Conservation (phyloP, 1,140 invertebrate genomes). For the Acromyrmex charruanus region DNA sequence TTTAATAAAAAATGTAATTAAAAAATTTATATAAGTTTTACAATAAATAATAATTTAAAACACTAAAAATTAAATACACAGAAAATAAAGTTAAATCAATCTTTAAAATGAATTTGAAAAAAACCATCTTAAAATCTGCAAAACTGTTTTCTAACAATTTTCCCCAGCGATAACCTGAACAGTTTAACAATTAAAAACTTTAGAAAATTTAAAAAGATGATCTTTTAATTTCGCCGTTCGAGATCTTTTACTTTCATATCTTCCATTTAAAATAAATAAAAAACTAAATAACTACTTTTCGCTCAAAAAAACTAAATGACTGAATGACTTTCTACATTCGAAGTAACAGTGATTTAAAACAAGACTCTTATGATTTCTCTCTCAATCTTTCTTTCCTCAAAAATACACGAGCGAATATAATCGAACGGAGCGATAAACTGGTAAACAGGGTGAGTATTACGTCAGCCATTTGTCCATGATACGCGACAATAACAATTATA, state of each 20-base stretch:
- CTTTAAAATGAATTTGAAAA: neutral
- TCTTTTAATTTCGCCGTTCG: neutral
- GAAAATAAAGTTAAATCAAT: neutral
- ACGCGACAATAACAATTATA: neutral
- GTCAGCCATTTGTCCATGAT: neutral
- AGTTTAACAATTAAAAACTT: neutral
- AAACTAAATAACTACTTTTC: neutral
- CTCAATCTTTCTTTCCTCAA: neutral
- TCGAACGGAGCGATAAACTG: neutral
- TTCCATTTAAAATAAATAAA: neutral
- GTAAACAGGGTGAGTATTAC: slow-evolving; percentile 6
- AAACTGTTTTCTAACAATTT: neutral
- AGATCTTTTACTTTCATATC: neutral
- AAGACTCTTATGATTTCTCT: neutral
- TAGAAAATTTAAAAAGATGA: neutral
- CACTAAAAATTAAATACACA: neutral
- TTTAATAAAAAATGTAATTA: neutral
- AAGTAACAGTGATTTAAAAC: neutral
- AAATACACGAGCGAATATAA: neutral
- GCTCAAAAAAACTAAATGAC: neutral
- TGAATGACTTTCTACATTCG: neutral
- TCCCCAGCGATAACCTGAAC: too few relatives aligned
- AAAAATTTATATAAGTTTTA: neutral
- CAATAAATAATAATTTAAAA: neutral
- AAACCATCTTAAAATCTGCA: neutral